Conservation (phyloP, 2,888 invertebrate species). For the Habrosyne pyritoides region DNA sequence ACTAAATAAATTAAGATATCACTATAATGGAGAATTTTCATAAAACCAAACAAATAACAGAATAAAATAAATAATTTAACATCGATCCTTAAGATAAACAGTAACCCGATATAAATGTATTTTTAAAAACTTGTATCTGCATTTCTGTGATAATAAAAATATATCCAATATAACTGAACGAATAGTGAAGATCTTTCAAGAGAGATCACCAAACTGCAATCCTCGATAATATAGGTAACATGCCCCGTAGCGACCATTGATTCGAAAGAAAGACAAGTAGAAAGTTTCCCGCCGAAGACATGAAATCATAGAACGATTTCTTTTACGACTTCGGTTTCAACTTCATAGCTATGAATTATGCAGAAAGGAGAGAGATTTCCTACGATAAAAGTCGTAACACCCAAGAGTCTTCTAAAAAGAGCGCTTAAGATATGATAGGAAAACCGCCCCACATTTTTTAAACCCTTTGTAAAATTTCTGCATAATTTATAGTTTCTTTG, state of each 20-base stretch:
- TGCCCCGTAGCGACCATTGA: constrained; percentile 60
- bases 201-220: constrained; percentile 38
- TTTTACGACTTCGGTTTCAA: constrained; percentile 83
- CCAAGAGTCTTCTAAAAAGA: constrained; percentile 77
- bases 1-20: no score
- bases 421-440: constrained; percentile 67
- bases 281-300: constrained; percentile 79
- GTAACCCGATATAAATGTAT: neutral
- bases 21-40: no score
- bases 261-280: constrained; percentile 73
- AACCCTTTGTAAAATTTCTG: constrained; percentile 8
- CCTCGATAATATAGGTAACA: constrained; percentile 47
- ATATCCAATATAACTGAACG: neutral
- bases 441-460: constrained; percentile 31
- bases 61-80: neutral
- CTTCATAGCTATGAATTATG: constrained; percentile 83
- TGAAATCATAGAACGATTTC: constrained; percentile 83
- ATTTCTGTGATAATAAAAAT: neutral
- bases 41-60: neutral
- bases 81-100: neutral
- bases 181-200: constrained; percentile 19
- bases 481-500: constrained; percentile 6
- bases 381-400: constrained; percentile 81
- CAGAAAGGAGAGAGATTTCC: constrained; percentile 81
- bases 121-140: neutral